phyloP scores from a whole-genome alignment of 1,140 invertebrate species.

The Whitmania pigra region DNA sequence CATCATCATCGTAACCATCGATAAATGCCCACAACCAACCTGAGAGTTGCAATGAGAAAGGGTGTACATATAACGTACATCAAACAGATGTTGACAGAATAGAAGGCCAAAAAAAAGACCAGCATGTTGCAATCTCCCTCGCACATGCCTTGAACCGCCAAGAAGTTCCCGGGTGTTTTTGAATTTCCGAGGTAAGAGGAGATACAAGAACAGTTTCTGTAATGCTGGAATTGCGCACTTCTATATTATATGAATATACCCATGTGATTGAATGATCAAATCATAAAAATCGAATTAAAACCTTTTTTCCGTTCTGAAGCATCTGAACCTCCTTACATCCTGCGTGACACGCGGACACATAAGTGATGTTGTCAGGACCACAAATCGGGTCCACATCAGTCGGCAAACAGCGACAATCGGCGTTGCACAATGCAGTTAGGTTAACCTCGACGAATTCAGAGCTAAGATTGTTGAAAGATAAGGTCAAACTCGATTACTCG shows the following conservation, averaged over 20 bases:
- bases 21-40: not conserved
- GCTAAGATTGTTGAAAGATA: not conserved
- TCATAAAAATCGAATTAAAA: no score
- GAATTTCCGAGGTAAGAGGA: conserved; percentile 21
- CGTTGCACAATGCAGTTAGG: conserved; percentile 27
- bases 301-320: no score
- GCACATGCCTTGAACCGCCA: not conserved
- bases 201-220: conserved; percentile 24
- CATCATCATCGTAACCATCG: no score
- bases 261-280: no score
- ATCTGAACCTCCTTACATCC: conserved; percentile 14
- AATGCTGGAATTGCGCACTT: conserved; percentile 28
- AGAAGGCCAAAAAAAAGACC: not conserved
- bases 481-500: not conserved
- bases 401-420: conserved; percentile 26
- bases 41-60: not conserved
- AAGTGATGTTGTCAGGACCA: conserved; percentile 18
- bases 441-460: not conserved
- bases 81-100: not conserved
- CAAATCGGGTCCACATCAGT: conserved; percentile 23
- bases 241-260: no score
- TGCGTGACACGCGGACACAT: conserved; percentile 24
- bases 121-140: not conserved
- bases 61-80: not conserved
- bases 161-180: not conserved